Evolutionary conservation across 2,797 vertebrate genomes (phyloP).

Genomic region (Thalassophryne amazonica): DNA sequence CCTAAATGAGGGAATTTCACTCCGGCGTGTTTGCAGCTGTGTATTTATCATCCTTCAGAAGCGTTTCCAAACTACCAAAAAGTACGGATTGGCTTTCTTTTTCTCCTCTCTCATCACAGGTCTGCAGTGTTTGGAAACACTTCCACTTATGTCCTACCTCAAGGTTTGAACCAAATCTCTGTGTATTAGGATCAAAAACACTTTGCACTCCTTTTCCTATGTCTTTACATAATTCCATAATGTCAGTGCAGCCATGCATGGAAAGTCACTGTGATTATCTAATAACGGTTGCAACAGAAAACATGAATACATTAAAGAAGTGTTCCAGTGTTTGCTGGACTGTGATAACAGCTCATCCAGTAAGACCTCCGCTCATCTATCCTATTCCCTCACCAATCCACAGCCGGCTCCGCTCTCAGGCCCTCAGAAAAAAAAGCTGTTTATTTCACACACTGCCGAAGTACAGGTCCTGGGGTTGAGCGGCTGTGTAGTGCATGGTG

Average conservation of each 20-base stretch:
- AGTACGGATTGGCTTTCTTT: slow-evolving; percentile 62
- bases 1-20: slow-evolving; percentile 65
- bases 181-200: slow-evolving; percentile 62
- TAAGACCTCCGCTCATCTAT: slow-evolving; percentile 60
- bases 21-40: slow-evolving; percentile 39
- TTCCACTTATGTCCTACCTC: slow-evolving; percentile 51
- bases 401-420: slow-evolving; percentile 48
- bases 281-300: slow-evolving; percentile 26
- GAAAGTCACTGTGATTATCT: slow-evolving; percentile 63
- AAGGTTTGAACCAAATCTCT: slow-evolving; percentile 58
- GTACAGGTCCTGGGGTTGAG: slow-evolving; percentile 68
- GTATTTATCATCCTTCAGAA: slow-evolving; percentile 53
- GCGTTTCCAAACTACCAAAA: slow-evolving; percentile 46
- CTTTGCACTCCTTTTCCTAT: slow-evolving; percentile 53
- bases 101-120: slow-evolving; percentile 1
- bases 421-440: slow-evolving; percentile 72
- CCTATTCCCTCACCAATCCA: slow-evolving; percentile 39
- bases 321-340: slow-evolving; percentile 43
- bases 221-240: slow-evolving; percentile 70
- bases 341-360: slow-evolving; percentile 69
- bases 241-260: slow-evolving; percentile 51
- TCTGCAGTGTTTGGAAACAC: slow-evolving; percentile 38
- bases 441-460: slow-evolving; percentile 70
- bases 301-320: slow-evolving; percentile 32
- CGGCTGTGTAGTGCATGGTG: slow-evolving; percentile 63